Evolutionary conservation across 2,888 invertebrate species (phyloP).

Genomic region (Halocaridina rubra): DNA sequence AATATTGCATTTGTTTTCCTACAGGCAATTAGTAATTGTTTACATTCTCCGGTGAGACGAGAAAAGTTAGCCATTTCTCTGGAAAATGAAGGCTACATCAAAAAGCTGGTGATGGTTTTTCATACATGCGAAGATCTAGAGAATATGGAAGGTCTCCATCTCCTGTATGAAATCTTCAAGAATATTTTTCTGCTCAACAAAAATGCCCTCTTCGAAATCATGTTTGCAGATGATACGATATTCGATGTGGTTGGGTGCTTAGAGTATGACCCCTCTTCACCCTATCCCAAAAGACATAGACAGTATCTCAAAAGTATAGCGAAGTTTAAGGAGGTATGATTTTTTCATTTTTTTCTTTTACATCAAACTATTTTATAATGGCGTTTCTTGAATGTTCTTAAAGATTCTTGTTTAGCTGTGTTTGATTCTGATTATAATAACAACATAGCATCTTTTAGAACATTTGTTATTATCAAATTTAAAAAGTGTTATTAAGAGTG

Average conservation of each 20-base stretch:
- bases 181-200: constrained; percentile 98
- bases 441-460: too few species aligned
- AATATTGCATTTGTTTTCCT: constrained; percentile 41
- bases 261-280: constrained; percentile 92
- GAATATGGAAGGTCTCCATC: constrained; percentile 92
- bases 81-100: constrained; percentile 94
- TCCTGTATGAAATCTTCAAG: constrained; percentile 97
- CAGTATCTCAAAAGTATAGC: constrained; percentile 94
- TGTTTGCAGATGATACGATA: constrained; percentile 92
- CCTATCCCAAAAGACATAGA: constrained; percentile 90
- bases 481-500: too few species aligned
- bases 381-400: too few species aligned
- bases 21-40: constrained; percentile 82
- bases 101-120: constrained; percentile 93
- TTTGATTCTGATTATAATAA: too few species aligned
- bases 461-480: too few species aligned
- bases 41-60: constrained; percentile 89
- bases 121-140: constrained; percentile 97
- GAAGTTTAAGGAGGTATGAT: constrained; percentile 83
- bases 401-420: too few species aligned
- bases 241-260: constrained; percentile 98
- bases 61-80: constrained; percentile 94
- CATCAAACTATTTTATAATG: too few species aligned
- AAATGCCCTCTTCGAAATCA: constrained; percentile 94
- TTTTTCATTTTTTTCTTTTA: too few species aligned